A percentile compares a stretch with the other conserved stretches of the same genome.
phyloP scores from a whole-genome alignment of 2,888 invertebrate species.

The Macaria notata region DNA sequence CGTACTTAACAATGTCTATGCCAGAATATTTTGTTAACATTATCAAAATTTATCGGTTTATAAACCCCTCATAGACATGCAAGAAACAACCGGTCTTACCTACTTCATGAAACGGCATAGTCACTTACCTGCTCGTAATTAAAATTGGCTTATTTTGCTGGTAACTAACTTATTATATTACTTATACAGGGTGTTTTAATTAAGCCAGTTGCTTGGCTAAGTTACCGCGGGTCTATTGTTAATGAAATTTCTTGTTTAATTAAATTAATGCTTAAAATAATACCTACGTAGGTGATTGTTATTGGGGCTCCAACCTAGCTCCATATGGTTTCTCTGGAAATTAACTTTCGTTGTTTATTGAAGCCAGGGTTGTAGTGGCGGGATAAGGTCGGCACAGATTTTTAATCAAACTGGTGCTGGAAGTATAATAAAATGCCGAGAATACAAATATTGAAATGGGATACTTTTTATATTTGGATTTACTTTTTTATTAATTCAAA shows the following conservation, averaged over 20 bases:
- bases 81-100: too few relatives aligned
- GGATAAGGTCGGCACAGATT: constrained; percentile 6
- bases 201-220: constrained; percentile 17
- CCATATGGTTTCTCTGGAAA: constrained; percentile 43
- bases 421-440: too few relatives aligned
- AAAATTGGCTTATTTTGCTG: background rate
- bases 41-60: too few relatives aligned
- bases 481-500: too few relatives aligned
- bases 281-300: constrained; percentile 38
- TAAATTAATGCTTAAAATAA: constrained; percentile 43
- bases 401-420: background rate
- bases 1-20: too few relatives aligned
- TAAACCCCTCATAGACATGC: too few relatives aligned
- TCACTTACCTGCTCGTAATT: too few relatives aligned
- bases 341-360: constrained; percentile 47
- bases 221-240: constrained; percentile 23
- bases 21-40: too few relatives aligned
- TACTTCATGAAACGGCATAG: too few relatives aligned
- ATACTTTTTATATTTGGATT: too few relatives aligned
- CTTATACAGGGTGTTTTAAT: constrained; percentile 13
- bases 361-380: constrained; percentile 20
- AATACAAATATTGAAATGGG: too few relatives aligned
- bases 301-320: constrained; percentile 39
- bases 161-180: background rate
- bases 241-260: constrained; percentile 34